Base-by-base conservation (phyloP, 2,888 invertebrate species). In the Caenorhabditis uteleia region DNA sequence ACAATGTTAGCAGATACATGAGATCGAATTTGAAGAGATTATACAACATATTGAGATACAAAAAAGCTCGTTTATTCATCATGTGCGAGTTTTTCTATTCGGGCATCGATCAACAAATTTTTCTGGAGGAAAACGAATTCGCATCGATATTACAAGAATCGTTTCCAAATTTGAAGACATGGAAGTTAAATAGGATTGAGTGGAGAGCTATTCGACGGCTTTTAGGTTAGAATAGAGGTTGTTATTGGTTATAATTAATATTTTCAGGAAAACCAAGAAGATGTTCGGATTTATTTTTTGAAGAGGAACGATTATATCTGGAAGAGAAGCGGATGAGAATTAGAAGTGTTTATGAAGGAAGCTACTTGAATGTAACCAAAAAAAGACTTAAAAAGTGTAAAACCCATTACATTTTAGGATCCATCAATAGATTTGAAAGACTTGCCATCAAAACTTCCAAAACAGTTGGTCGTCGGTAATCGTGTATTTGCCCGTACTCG, bases 61-160 rank as follows among this genome's bases (percentile, higher is more conserved):
- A 98, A 0, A 97, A 97, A 97, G 68, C 74, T 6, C 62, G 71
- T 34, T 73, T 77, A 43, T 82, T 77, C 69, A 95, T 97, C 8
- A 95, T 94, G 85, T 97, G 93, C 85, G 98, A 99, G 85, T 98
- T 95, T 90, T 99, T 99, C 86, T 98, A 98, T 85, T 95, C 97
- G 75, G 95, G 95, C 82, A 91, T 99, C 77, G 98, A 99, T 83
- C 87, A 88, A 88, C 89, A 85, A 84, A 86, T 98, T 33, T 97
- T 98, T 85, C 89, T 91, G 74, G 93, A 92, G 33, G 94, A 94
- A 83, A 95, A 95, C 86, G 97, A 98, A 86, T 97, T 97, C 83
- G 90, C 90, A 85, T 90, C 91, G 70, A 95, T 95, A 8, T 14
- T 98, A 34, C 89, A 89, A 82, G 95, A 97, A 85, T 90, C 92